phyloP scores from a whole-genome alignment of 2,797 vertebrate species.

The Syngnathus rostellatus region DNA sequence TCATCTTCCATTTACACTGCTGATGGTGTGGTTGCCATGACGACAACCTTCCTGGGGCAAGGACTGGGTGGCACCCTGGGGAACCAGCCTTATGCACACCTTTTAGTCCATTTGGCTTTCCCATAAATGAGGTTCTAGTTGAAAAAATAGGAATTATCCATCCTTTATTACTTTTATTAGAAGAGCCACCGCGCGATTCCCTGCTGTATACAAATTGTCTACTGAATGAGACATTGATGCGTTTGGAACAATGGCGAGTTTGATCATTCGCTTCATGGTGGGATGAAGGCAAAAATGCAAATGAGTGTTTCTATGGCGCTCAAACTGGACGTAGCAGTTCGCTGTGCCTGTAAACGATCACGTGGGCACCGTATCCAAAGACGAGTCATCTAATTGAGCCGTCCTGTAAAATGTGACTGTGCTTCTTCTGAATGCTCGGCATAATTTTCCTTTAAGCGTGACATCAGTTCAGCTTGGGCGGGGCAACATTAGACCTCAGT shows the following conservation, averaged over 20 bases:
- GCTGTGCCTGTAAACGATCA: background rate
- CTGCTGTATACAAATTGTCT: slow-evolving; percentile 23
- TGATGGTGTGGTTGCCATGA: slow-evolving; percentile 73
- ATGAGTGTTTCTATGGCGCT: background rate
- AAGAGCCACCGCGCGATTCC: slow-evolving; percentile 42
- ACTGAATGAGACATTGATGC: slow-evolving; percentile 66
- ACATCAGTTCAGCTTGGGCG: background rate
- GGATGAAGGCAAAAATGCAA: slow-evolving; percentile 10
- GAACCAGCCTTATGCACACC: slow-evolving; percentile 16
- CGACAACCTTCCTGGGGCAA: slow-evolving; percentile 65
- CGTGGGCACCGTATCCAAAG: background rate
- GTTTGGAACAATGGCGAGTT: slow-evolving; percentile 52
- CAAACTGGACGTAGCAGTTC: background rate
- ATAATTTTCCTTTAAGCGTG: background rate
- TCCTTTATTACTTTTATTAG: background rate
- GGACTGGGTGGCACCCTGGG: slow-evolving; percentile 56
- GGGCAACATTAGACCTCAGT: background rate
- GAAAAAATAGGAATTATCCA: no score
- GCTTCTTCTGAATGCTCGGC: background rate
- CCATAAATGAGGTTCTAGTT: background rate
- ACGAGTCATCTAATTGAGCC: background rate
- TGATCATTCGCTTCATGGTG: slow-evolving; percentile 41
- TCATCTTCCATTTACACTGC: slow-evolving; percentile 41
- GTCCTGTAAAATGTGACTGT: slow-evolving; percentile 1
- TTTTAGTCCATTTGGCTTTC: background rate